Evolutionary conservation across 2,888 invertebrate genomes (phyloP).

Genomic region (Sphaerophoria taeniata): DNA sequence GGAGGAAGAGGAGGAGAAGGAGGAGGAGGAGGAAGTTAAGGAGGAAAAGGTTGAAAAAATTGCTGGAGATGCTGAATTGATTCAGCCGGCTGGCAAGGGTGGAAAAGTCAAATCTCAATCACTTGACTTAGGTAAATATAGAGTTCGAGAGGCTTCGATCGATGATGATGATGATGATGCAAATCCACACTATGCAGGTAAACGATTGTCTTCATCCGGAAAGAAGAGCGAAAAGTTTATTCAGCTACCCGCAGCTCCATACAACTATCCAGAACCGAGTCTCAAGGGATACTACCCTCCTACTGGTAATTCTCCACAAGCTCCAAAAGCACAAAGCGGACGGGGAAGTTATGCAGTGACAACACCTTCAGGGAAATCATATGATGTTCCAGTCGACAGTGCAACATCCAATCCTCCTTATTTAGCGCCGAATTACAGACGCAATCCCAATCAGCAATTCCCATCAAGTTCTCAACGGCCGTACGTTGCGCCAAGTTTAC

Average conservation of each 20-base stretch:
- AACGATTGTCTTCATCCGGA: conserved; percentile 78
- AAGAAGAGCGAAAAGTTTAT: conserved; percentile 76
- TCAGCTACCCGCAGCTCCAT: conserved; percentile 29
- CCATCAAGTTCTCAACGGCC: conserved; percentile 81
- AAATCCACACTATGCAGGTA: conserved; percentile 77
- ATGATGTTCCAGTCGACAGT: conserved; percentile 79
- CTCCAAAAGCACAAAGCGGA: not conserved
- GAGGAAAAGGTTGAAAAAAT: conserved; percentile 79
- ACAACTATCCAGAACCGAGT: conserved; percentile 77
- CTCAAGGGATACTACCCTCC: conserved; percentile 12
- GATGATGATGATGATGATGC: conserved; percentile 78
- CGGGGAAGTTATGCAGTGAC: conserved; percentile 78
- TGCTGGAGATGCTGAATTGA: conserved; percentile 80
- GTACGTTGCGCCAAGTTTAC: conserved; percentile 80
- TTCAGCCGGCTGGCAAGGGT: conserved; percentile 76
- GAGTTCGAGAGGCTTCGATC: conserved; percentile 46
- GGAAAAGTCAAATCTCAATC: conserved; percentile 73
- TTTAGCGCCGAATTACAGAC: conserved; percentile 79
- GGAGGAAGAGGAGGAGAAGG: conserved; percentile 81
- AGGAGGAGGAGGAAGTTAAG: conserved; percentile 78
- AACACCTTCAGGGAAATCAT: conserved; percentile 79
- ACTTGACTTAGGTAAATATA: conserved; percentile 61
- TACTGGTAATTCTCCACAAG: conserved; percentile 22
- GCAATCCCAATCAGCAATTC: conserved; percentile 68
- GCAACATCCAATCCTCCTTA: conserved; percentile 79